Evolutionary conservation across 2,888 invertebrate genomes (phyloP).

Genomic region (Watsonalla binaria): DNA sequence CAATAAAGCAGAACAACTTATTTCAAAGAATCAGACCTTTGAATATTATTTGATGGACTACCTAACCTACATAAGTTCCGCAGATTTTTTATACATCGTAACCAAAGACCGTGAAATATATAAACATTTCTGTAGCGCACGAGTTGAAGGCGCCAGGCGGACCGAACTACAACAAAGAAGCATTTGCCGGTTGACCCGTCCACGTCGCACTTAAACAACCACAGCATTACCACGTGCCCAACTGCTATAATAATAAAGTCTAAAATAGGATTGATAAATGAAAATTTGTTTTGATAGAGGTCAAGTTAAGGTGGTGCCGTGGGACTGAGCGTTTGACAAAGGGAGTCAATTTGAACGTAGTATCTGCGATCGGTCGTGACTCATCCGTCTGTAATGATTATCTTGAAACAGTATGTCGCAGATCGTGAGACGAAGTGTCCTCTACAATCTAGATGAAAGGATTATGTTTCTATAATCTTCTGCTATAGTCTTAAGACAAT

Average conservation of each 20-base stretch:
- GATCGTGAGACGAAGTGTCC: slow-evolving; percentile 25
- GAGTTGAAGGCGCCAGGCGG: slow-evolving; percentile 22
- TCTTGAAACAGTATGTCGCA: slow-evolving; percentile 48
- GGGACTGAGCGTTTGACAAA: slow-evolving; percentile 56
- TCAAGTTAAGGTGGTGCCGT: slow-evolving; percentile 24
- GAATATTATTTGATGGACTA: not conserved
- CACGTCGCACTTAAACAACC: slow-evolving; percentile 8
- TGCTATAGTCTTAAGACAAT: no score
- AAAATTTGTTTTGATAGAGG: slow-evolving; percentile 19
- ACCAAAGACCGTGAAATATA: slow-evolving; percentile 29
- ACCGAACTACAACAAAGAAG: slow-evolving; percentile 9
- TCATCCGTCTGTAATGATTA: slow-evolving; percentile 61
- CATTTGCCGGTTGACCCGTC: slow-evolving; percentile 13
- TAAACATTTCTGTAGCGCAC: slow-evolving; percentile 27
- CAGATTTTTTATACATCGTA: slow-evolving; percentile 27
- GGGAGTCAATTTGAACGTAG: slow-evolving; percentile 52
- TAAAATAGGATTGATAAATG: slow-evolving; percentile 3
- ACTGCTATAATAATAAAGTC: slow-evolving; percentile 18
- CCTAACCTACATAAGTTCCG: slow-evolving; percentile 14
- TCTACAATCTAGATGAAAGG: slow-evolving; percentile 7
- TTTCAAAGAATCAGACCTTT: no score
- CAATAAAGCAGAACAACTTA: no score
- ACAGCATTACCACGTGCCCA: slow-evolving; percentile 9
- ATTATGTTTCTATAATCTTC: not conserved
- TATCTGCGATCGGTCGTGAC: slow-evolving; percentile 67